Conservation (phyloP, 2,888 invertebrate species). For the Toxonevra muliebris region DNA sequence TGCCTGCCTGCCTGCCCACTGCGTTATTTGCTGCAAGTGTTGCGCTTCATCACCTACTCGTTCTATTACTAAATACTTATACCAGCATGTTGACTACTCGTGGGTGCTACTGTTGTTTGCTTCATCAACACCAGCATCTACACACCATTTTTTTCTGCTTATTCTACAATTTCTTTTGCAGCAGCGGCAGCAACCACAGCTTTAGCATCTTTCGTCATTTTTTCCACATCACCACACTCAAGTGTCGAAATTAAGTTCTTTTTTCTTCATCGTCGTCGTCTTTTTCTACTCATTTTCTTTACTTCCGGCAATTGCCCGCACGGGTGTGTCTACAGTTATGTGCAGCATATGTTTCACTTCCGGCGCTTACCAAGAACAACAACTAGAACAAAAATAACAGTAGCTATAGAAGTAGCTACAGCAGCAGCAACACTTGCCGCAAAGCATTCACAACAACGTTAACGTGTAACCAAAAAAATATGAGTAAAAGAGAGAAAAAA, state of each 20-base stretch:
- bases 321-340: constrained; percentile 20
- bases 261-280: constrained; percentile 2
- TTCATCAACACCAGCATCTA: neutral
- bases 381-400: constrained; percentile 13
- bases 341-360: constrained; percentile 41
- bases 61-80: neutral
- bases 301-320: constrained; percentile 17
- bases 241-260: neutral
- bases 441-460: constrained; percentile 6
- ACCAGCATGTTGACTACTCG: neutral
- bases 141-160: neutral
- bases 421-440: neutral
- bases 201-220: neutral
- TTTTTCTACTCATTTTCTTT: constrained; percentile 5
- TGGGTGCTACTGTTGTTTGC: neutral
- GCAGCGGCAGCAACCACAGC: neutral
- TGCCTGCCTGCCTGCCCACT: neutral
- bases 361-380: constrained; percentile 24
- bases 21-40: constrained; percentile 10
- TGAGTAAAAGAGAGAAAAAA: neutral
- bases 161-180: neutral
- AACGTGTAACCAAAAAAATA: constrained; percentile 6
- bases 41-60: constrained; percentile 4
- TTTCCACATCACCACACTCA: neutral
- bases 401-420: too few relatives aligned